A percentile compares a stretch with the other conserved stretches of the same genome.
These are phyloP conservation scores for Cactoblastis cactorum DNA, from an alignment of 2,888 invertebrate species.

Conservation along the genomic window DNA sequence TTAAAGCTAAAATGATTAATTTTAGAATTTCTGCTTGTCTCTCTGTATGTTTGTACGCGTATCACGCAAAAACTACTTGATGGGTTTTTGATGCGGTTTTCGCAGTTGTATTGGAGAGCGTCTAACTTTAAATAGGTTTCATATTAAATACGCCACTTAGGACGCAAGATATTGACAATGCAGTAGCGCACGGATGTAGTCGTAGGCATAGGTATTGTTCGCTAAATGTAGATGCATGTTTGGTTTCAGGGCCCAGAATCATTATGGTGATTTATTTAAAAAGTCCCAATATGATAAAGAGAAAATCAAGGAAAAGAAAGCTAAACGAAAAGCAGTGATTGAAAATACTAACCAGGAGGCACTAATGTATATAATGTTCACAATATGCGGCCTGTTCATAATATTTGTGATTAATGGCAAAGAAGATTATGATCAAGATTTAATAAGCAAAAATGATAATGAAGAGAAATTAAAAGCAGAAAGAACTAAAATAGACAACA, in stretches of 20 bases:
- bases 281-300: conserved; percentile 47
- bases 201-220: no score
- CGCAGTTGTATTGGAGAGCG: no score
- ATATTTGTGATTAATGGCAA: conserved; percentile 41
- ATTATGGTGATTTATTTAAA: conserved; percentile 67
- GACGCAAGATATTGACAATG: no score
- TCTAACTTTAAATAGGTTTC: no score
- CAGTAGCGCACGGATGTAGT: no score
- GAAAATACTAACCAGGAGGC: conserved; percentile 42
- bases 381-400: conserved; percentile 37
- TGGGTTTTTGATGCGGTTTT: no score
- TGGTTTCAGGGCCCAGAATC: conserved; percentile 65
- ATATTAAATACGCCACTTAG: no score
- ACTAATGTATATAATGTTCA: conserved; percentile 39
- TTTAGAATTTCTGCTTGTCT: no score
- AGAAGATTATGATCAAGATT: conserved; percentile 48
- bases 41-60: no score
- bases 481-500: conserved; percentile 12
- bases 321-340: conserved; percentile 26
- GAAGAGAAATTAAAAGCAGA: not conserved
- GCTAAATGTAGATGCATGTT: no score
- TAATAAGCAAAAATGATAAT: conserved; percentile 11
- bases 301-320: conserved; percentile 30
- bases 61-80: no score
- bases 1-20: no score